Evolutionary conservation across 1,140 invertebrate species (phyloP).

Genomic region (Parapsyche elsis): DNA sequence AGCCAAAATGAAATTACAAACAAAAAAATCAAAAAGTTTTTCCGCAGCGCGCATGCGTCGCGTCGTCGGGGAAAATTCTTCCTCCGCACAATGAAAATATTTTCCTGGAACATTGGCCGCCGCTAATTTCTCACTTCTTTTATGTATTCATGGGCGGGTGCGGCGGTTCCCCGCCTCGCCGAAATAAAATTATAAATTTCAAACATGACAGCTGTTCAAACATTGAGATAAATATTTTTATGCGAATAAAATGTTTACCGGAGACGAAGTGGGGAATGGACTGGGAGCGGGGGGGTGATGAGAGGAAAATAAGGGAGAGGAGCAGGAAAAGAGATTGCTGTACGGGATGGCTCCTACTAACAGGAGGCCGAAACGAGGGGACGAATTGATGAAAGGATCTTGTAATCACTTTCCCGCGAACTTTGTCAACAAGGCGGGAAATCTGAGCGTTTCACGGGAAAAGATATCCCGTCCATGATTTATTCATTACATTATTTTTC

Average conservation of each 20-base stretch:
- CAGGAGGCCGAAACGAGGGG: background rate
- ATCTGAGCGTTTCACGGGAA: slow-evolving; percentile 34
- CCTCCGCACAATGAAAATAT: slow-evolving; percentile 47
- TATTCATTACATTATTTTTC: slow-evolving; percentile 56
- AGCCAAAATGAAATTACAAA: background rate
- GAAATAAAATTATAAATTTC: slow-evolving; percentile 56
- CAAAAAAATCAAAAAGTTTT: slow-evolving; percentile 15
- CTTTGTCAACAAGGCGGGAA: slow-evolving; percentile 51
- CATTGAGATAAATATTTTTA: slow-evolving; percentile 56
- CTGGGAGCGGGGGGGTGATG: background rate
- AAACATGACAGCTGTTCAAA: slow-evolving; percentile 55
- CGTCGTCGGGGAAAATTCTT: slow-evolving; percentile 9
- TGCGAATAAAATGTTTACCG: slow-evolving; percentile 48
- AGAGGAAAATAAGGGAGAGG: background rate
- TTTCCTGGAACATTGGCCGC: slow-evolving; percentile 44
- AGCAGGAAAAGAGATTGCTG: background rate
- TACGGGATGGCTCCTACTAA: too few species aligned
- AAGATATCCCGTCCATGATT: slow-evolving; percentile 52
- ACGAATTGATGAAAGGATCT: slow-evolving; percentile 52
- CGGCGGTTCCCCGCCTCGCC: slow-evolving; percentile 35
- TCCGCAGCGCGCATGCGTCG: background rate
- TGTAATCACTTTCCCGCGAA: slow-evolving; percentile 52
- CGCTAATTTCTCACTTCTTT: slow-evolving; percentile 53
- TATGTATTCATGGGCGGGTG: slow-evolving; percentile 53
- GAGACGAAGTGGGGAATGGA: background rate